Base-by-base conservation (phyloP, 2,113 vertebrate species). In the Bungarus multicinctus region DNA sequence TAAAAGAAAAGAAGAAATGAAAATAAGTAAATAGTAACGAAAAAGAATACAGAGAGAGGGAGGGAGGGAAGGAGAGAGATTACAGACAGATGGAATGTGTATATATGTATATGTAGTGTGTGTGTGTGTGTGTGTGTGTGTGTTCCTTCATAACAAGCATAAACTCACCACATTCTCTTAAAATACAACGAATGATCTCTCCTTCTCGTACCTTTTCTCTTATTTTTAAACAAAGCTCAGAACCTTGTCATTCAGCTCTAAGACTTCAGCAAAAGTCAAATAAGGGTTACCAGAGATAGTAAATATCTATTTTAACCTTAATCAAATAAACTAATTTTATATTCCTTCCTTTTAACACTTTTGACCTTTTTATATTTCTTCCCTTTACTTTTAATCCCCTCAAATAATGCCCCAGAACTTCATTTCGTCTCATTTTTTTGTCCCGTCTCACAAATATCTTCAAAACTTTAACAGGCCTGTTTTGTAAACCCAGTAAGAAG, bases 281-380 rank as follows among this genome's bases (percentile, higher is more conserved):
- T 58, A 25, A 25, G 23, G 8, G 57, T 58, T 58, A 58, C 23
- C 23, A 3, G 7, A 25, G 57, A 9, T 58, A 58, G 27, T 58
- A 58, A 57, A 50, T 23, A 23, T 50, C 0, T n/a, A n/a, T n/a
- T 69, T 64, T n/a, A 69, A 69, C 30, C 12, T 69, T n/a, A n/a
- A 69, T 69, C 27, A n/a, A n/a, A n/a, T 64, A 30, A 64, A 64
- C 30, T 64, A 64, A 64, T 4, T 64, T 64, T 64, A 64, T 39
- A 43, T 93, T 96, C 85, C 45, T 92, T 94, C 12, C 30, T 69
- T 69, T n/a, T 69, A 69, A 69, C 12, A 69, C 5, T 69, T n/a
- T 69, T 14, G 30, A 69, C 12, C 12, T 69, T 69, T 69, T n/a
- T 69, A 69, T 69, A 69, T 69, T 69, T 69, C 60, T 69, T 69